Percentiles rank a stretch among this genome's conserved stretches.
Evolutionary conservation across 1,140 invertebrate species (phyloP).

Genomic region (Diabrotica virgifera): DNA sequence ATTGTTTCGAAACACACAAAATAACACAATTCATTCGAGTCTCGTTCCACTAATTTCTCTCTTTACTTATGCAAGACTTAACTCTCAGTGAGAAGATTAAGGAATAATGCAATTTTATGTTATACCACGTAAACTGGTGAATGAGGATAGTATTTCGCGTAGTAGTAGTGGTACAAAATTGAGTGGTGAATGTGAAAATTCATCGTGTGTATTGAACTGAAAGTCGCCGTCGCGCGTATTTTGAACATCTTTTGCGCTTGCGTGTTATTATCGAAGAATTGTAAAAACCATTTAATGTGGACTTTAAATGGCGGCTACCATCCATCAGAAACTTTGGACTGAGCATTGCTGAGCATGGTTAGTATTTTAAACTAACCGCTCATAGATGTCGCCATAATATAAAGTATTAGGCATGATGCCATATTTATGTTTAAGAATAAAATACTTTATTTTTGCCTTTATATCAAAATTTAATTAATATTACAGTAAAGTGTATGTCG

Average conservation of each 20-base stretch:
- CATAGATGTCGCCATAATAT: neutral
- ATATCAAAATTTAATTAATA: no score
- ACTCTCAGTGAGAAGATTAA: neutral
- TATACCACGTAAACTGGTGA: constrained; percentile 2
- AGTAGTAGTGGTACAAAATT: constrained; percentile 1
- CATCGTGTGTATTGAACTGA: constrained; percentile 9
- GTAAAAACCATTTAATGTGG: neutral
- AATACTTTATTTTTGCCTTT: no score
- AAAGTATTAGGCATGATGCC: no score
- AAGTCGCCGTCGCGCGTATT: constrained; percentile 1
- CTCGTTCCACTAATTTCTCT: neutral
- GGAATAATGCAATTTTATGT: neutral
- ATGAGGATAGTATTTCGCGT: constrained; percentile 2
- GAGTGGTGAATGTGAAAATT: constrained; percentile 11
- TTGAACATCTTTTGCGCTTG: constrained; percentile 7
- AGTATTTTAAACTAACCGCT: neutral
- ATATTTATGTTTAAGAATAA: no score
- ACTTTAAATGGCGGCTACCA: neutral
- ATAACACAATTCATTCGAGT: neutral
- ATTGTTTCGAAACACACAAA: neutral
- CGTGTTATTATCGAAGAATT: neutral
- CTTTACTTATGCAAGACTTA: neutral
- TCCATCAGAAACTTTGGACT: neutral
- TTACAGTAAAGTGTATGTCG: no score
- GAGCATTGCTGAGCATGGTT: no score